Evolutionary conservation across 2,888 invertebrate species (phyloP).

Genomic region (Sturmia bella): DNA sequence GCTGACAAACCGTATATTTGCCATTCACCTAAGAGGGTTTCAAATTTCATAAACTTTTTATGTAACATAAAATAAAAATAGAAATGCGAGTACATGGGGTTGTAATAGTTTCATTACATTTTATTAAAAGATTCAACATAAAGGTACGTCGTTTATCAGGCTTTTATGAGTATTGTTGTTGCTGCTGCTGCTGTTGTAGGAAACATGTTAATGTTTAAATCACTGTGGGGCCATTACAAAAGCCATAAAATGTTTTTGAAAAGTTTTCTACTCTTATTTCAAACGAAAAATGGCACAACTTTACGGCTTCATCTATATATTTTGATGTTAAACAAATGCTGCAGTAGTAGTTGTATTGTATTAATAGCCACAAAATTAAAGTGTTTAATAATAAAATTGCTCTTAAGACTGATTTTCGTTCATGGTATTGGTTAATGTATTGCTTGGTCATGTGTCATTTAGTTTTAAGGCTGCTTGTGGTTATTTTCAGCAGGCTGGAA

Average conservation of each 20-base stretch:
- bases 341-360: constrained; percentile 5
- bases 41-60: constrained; percentile 28
- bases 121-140: constrained; percentile 29
- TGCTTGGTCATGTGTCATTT: constrained; percentile 11
- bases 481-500: background rate
- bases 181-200: constrained; percentile 57
- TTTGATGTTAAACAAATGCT: background rate
- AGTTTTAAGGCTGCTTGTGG: constrained; percentile 11
- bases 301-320: constrained; percentile 15
- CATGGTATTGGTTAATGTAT: background rate
- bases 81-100: too few relatives aligned
- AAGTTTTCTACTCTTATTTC: constrained; percentile 31
- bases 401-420: background rate
- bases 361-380: constrained; percentile 34
- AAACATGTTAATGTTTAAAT: constrained; percentile 67
- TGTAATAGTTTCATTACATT: constrained; percentile 10
- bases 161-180: constrained; percentile 46
- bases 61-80: too few relatives aligned
- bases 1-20: too few relatives aligned
- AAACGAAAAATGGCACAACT: background rate
- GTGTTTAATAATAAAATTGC: constrained; percentile 40
- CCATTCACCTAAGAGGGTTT: background rate
- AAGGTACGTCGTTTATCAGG: constrained; percentile 8
- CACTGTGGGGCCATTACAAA: constrained; percentile 69
- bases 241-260: constrained; percentile 65